Evolutionary conservation across 2,113 vertebrate species (phyloP), one percentile per base, ranked within the genome.

Genomic region (Hypanus sabinus): DNA sequence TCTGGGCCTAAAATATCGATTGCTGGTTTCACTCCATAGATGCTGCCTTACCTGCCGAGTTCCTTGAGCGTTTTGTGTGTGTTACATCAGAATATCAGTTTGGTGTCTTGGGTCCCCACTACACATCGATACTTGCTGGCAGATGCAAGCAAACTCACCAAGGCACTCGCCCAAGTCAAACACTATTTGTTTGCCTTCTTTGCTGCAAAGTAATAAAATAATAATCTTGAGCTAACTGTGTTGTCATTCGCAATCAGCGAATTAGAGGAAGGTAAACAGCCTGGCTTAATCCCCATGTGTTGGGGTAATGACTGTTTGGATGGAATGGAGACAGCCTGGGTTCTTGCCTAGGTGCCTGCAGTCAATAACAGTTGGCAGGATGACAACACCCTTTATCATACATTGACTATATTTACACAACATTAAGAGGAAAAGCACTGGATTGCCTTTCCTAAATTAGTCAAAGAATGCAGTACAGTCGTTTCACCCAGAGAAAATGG

Each of bases 191-290:
- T 79, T 79, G 76, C 30, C 46, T 79, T 16, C 33, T 36, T 79
- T 79, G n/a, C 76, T 14, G 7, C 8, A 83, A 27, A 57, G 55
- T 18, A 88, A 88, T 65, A 62, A 88, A n/a, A 55, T 87, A 87
- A 87, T 27, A 87, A 14, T 18, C 57, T 12, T 88, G 14, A 27
- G 57, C 4, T 88, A 88, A 65, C 85, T 88, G 30, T 8, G n/a
- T 62, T 65, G 57, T 88, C 18, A 5, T n/a, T 62, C 33, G 83
- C 57, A 62, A 62, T 24, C 55, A 87, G 16, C 57, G 14, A 16
- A n/a, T 87, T 88, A 60, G 60, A 33, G 85, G 57, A 65, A 88
- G 20, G 85, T 33, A 88, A 88, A 88, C 85, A 88, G 9, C 36
- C 9, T 79, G 57, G 55, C 9, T 14, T n/a, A 88, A n/a, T 65